phyloP scores from a whole-genome alignment of 2,797 vertebrate species.

The Halcyon leucocephala region DNA sequence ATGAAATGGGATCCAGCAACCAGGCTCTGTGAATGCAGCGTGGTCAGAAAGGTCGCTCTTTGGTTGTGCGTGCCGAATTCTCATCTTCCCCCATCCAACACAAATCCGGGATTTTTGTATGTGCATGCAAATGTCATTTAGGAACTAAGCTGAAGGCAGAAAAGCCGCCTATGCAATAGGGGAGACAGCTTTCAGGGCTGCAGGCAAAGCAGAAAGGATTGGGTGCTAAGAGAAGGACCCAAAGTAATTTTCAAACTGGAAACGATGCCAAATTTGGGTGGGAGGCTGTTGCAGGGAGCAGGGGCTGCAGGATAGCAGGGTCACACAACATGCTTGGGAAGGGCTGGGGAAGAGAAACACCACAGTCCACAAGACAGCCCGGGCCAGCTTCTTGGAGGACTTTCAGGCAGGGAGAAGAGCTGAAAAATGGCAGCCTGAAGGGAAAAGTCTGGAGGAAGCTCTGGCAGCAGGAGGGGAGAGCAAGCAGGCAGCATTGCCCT shows the following conservation, averaged over 20 bases:
- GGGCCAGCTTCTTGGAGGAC: background rate
- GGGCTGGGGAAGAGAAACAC: background rate
- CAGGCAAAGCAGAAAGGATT: background rate
- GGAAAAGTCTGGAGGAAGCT: background rate
- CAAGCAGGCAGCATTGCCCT: constrained; percentile 11
- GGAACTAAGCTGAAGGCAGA: background rate
- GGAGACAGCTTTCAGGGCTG: background rate
- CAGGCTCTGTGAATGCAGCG: background rate
- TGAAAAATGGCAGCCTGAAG: constrained; percentile 9
- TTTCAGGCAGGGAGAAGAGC: background rate
- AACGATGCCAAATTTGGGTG: fast-evolving
- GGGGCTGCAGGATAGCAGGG: background rate
- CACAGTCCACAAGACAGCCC: background rate
- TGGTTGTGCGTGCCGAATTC: constrained; percentile 9
- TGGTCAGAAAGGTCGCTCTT: background rate
- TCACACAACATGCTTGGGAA: background rate
- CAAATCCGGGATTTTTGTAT: background rate
- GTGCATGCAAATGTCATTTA: background rate
- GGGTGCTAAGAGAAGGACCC: background rate
- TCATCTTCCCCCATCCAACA: constrained; percentile 46
- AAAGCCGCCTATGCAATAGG: background rate
- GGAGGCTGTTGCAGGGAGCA: background rate
- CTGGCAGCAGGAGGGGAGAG: background rate
- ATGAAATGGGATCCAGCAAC: background rate
- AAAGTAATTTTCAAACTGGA: background rate